phyloP scores from a whole-genome alignment of 2,113 vertebrate genomes.

The Aplodontia rufa region DNA sequence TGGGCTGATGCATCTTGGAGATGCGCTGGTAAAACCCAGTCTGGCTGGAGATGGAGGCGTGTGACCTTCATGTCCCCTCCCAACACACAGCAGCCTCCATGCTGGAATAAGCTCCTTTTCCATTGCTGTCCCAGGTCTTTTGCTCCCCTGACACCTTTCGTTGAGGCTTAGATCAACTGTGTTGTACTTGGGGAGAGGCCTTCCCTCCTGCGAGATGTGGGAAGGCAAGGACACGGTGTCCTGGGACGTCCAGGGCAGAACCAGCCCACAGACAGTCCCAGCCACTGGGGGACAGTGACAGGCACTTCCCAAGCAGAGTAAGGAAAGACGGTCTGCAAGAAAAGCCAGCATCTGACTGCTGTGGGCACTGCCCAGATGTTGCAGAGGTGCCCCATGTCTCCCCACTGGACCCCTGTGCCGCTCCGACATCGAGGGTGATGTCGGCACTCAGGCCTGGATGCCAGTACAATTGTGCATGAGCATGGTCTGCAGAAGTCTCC shows the following conservation, averaged over 20 bases:
- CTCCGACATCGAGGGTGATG: rapidly evolving
- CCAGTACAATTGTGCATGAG: rapidly evolving
- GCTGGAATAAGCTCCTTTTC: rapidly evolving
- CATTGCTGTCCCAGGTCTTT: background rate
- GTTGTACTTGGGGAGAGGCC: rapidly evolving
- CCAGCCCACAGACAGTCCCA: background rate
- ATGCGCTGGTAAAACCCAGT: rapidly evolving
- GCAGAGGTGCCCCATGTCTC: background rate
- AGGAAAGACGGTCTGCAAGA: background rate
- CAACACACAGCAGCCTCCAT: no score
- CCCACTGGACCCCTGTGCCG: background rate
- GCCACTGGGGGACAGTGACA: rapidly evolving
- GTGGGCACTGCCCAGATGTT: rapidly evolving
- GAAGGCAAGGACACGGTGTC: background rate
- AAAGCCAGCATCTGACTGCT: rapidly evolving
- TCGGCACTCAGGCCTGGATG: background rate
- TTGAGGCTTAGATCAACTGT: rapidly evolving
- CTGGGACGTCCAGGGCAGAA: rapidly evolving
- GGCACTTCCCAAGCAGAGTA: background rate
- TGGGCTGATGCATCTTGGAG: constrained; percentile 30
- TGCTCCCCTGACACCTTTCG: background rate
- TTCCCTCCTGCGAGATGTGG: background rate
- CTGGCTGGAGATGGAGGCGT: background rate
- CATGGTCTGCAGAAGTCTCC: background rate
- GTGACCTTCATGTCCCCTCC: background rate